Evolutionary conservation across 2,888 invertebrate species (phyloP).

Genomic region (Cacoxenus indagator): DNA sequence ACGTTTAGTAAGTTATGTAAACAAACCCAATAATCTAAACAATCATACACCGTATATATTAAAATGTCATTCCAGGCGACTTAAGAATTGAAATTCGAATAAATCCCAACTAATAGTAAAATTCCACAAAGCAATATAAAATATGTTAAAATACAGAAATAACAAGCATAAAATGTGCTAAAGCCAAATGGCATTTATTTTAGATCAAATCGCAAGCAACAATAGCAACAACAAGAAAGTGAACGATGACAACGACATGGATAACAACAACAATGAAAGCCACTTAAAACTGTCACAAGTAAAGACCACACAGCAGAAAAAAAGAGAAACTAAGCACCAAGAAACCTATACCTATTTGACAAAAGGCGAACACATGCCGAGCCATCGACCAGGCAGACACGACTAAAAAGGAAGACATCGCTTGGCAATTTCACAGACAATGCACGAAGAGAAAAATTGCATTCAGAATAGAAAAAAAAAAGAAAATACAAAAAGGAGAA

Average conservation of each 20-base stretch:
- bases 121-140: slow-evolving; percentile 10
- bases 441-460: slow-evolving; percentile 14
- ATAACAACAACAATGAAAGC: slow-evolving; percentile 46
- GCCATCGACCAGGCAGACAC: not conserved
- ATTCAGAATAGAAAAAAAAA: not conserved
- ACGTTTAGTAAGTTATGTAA: too few relatives aligned
- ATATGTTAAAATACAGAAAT: not conserved
- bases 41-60: too few relatives aligned
- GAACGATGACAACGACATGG: slow-evolving; percentile 38
- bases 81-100: not conserved
- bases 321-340: slow-evolving; percentile 19
- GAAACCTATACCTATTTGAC: not conserved
- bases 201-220: slow-evolving; percentile 23
- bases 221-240: not conserved
- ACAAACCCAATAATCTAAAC: too few relatives aligned
- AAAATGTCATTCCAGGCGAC: too few relatives aligned
- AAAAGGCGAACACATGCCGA: not conserved
- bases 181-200: slow-evolving; percentile 16
- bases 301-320: slow-evolving; percentile 39
- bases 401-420: not conserved
- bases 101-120: not conserved
- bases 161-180: slow-evolving; percentile 10
- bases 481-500: not conserved
- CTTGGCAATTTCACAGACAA: slow-evolving; percentile 19
- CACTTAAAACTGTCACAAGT: slow-evolving; percentile 63